Conservation (phyloP, 2,113 vertebrate species). For the Prinia subflava region DNA sequence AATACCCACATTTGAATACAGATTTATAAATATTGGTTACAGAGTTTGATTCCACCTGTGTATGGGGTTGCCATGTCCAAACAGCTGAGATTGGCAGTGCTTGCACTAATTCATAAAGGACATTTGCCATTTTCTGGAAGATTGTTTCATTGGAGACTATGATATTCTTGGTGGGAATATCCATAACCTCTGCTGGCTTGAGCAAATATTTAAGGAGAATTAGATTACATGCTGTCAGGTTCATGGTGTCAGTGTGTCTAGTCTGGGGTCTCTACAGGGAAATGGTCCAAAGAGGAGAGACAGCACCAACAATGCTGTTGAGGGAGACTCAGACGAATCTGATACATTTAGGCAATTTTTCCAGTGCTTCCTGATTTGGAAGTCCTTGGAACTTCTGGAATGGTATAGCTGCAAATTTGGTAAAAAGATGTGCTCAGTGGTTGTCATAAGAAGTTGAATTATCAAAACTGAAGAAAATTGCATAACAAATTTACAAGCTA, state of each 20-base stretch:
- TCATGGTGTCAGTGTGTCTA: neutral
- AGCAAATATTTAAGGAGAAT: neutral
- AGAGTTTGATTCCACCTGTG: neutral
- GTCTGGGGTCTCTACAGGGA: neutral
- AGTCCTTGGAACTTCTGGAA: neutral
- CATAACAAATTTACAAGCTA: neutral
- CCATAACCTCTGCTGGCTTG: neutral
- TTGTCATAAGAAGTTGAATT: neutral
- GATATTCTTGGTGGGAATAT: neutral
- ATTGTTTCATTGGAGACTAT: neutral
- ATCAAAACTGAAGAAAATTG: neutral
- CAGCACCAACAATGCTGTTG: neutral
- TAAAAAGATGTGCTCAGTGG: neutral
- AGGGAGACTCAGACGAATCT: neutral
- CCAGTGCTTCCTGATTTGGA: neutral
- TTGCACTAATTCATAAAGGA: neutral
- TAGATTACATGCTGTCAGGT: neutral
- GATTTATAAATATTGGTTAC: neutral
- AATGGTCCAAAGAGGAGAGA: neutral
- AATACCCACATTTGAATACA: neutral
- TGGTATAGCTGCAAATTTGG: neutral
- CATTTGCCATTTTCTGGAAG: neutral
- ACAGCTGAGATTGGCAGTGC: neutral
- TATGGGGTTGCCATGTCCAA: neutral
- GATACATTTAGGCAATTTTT: neutral